Percentiles rank a stretch among this genome's conserved stretches.
These are phyloP conservation scores for Ctenodactylus gundi DNA, from an alignment of 2,113 vertebrate genomes.

Conservation along the genomic window DNA sequence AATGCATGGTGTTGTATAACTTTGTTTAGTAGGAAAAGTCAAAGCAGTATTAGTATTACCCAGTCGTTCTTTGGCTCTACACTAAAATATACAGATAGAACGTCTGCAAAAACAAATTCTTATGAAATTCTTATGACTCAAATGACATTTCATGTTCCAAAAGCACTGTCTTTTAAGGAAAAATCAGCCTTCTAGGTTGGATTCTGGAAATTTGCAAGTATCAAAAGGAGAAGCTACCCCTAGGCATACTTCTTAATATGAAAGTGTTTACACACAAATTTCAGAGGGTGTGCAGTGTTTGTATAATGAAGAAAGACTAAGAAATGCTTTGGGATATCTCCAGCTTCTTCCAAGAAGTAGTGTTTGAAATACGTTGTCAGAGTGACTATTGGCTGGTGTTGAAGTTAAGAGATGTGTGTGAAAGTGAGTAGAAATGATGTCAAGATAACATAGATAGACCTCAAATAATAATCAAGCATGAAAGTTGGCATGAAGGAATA, in stretches of 20 bases:
- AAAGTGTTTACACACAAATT: slow-evolving; percentile 1
- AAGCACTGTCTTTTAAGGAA: slow-evolving; percentile 52
- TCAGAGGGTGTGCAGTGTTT: slow-evolving; percentile 14
- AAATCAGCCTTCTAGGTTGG: slow-evolving; percentile 30
- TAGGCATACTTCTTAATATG: slow-evolving; percentile 58
- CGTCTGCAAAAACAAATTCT: slow-evolving; percentile 53
- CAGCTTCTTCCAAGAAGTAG: slow-evolving; percentile 40
- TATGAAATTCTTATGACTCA: slow-evolving; percentile 54
- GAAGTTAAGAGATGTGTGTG: slow-evolving; percentile 26
- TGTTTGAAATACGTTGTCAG: slow-evolving; percentile 52
- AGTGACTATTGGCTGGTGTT: slow-evolving; percentile 42
- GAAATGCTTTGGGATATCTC: slow-evolving; percentile 27
- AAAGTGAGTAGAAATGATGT: slow-evolving; percentile 15
- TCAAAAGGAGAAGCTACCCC: slow-evolving; percentile 37
- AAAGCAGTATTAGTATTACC: slow-evolving; percentile 46
- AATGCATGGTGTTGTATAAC: slow-evolving; percentile 75
- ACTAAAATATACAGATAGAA: slow-evolving; percentile 21
- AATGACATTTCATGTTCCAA: slow-evolving; percentile 43
- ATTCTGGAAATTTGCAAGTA: slow-evolving; percentile 45
- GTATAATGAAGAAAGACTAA: slow-evolving; percentile 34
- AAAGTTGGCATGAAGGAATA: slow-evolving; percentile 42
- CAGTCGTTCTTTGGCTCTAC: slow-evolving; percentile 52
- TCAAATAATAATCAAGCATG: slow-evolving; percentile 46
- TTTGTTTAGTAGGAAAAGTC: slow-evolving; percentile 73
- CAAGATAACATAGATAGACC: not conserved